Evolutionary conservation across 2,888 invertebrate species (phyloP), one percentile per base, ranked within the genome.

Genomic region (Choristoneura rosaceana): DNA sequence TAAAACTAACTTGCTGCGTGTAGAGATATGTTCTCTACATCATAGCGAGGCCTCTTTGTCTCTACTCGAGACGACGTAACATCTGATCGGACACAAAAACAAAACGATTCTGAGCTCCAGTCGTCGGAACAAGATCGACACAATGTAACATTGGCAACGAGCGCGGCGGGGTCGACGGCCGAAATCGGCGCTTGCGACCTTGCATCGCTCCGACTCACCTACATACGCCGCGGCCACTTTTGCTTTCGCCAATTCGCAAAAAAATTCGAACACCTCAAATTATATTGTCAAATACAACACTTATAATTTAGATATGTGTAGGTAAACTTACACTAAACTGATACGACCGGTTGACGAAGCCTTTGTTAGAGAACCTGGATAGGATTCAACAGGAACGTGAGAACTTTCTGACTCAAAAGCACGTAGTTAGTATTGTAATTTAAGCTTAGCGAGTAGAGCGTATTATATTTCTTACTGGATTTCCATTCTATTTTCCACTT

Each of bases 181-280:
- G 90, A 86, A 91, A 89, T 91, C 90, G 93, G 92, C 93, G 89
- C 91, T 91, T 90, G 90, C 92, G 94, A 93, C 94, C 93, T 90
- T 93, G 94, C 90, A 84, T 76, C 66, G 78, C 85, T 86, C 87
- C 82, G 88, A 85, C 90, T 93, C 92, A 93, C 93, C 93, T 93
- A 93, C 93, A 92, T 92, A 91, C 91, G 88, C 79, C 82, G 75
- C 87, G 86, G 82, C 90, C 90, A 93, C 93, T 93, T 92, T 94
- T 94, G 90, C 93, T 94, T 93, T 93, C 93, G 91, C 84, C 87
- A 89, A 88, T 90, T 88, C 89, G 92, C 92, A 91, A 93, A 93
- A 92, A 92, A 91, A 78, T 14, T n/a, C 73, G 71, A 76, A 68
- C 75, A 70, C 68, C 75, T 75, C 73, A 75, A 62, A 73, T 50